phyloP scores from a whole-genome alignment of 2,797 vertebrate genomes.

The Loriculus beryllinus region DNA sequence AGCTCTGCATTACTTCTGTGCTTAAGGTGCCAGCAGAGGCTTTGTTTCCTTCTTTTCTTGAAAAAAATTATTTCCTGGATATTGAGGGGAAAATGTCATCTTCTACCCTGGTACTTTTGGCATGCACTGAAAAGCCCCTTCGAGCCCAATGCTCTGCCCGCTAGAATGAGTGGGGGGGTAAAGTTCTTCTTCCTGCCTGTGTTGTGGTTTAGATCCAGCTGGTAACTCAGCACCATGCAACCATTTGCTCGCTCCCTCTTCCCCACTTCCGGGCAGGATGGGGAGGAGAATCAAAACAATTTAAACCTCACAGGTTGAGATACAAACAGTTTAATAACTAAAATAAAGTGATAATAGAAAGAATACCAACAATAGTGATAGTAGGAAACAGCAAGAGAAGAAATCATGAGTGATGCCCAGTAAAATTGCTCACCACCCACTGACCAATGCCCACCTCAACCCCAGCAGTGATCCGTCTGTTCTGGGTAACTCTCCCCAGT shows the following conservation, averaged over 20 bases:
- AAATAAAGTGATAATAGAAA: background rate
- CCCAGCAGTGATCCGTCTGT: background rate
- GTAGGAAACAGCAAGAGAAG: background rate
- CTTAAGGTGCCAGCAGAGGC: background rate
- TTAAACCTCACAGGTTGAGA: background rate
- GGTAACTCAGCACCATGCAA: background rate
- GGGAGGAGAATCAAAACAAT: background rate
- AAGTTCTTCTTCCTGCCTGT: background rate
- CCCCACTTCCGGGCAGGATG: background rate
- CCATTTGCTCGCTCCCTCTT: background rate
- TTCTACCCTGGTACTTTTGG: background rate
- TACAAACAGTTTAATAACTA: background rate
- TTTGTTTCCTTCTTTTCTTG: background rate
- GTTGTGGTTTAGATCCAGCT: background rate
- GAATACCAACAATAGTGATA: background rate
- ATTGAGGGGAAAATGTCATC: background rate
- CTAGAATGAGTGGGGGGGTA: background rate
- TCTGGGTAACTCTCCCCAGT: background rate
- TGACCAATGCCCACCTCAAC: background rate
- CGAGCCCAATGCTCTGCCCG: rapidly evolving
- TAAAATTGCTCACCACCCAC: background rate
- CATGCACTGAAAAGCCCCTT: background rate
- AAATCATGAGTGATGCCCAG: background rate
- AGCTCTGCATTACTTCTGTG: background rate
- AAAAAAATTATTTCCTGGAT: background rate